Evolutionary conservation across 2,888 invertebrate species (phyloP), one percentile per base, ranked within the genome.

Genomic region (Craniophora ligustri): DNA sequence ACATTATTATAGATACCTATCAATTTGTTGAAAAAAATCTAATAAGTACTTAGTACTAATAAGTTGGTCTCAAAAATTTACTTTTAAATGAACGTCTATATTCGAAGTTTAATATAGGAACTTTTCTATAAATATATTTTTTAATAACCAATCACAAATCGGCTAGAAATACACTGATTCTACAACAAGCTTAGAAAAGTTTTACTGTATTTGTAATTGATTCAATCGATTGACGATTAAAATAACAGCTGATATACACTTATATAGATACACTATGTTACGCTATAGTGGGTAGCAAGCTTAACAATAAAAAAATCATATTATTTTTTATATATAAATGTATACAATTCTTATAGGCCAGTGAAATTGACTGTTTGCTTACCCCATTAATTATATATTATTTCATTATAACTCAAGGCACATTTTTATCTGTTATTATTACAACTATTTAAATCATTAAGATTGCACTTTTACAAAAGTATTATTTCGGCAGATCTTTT

Each of bases 281-380:
- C 47, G 56, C 34, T 41, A 16, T 49, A 66, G 40, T 47, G 51
- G 30, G n/a, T 35, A 68, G 36, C 36, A 66, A 18, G 47, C 58
- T 57, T 62, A 44, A 59, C 62, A 70, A 63, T 72, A 75, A 71
- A 75, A 71, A 76, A 76, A 81, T 78, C 83, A 82, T 80, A 78
- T 75, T 79, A 81, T 82, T 80, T n/a, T n/a, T n/a, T 84, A 81
- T 84, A 82, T 87, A 86, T 84, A 82, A 82, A 82, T 83, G 81
- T 76, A 84, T 72, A 82, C 81, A 84, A 86, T 77, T 82, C 75
- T 72, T 83, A 86, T 83, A 91, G 86, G 88, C 89, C 88, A 82
- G 88, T 83, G 87, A 88, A 91, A 92, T 92, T 92, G 92, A 92
- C 92, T 85, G 85, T 87, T n/a, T 88, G 86, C 89, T 86, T 90